Base-by-base conservation (phyloP, 2,113 vertebrate species). In the Tringa solitaria region DNA sequence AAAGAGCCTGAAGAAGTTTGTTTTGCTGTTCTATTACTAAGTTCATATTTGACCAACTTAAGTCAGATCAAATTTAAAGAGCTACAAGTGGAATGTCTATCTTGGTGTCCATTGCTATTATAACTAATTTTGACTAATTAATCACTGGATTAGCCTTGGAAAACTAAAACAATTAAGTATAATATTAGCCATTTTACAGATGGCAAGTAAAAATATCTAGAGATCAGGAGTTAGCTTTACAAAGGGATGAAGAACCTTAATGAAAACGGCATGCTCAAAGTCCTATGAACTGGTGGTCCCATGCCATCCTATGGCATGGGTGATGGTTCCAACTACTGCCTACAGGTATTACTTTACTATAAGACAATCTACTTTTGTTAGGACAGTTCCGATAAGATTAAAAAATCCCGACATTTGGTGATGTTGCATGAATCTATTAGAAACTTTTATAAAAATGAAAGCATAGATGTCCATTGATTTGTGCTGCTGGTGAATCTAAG, bases 21-120 rank as follows among this genome's bases (percentile, higher is more conserved):
- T 56, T 96, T 89, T 93, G 70, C 45, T 90, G 48, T 84, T 93
- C 80, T 64, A n/a, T 33, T 80, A 67, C 27, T 53, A 86, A 83
- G n/a, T 75, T 93, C 60, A 21, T 84, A 95, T 93, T 60, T 95
- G 83, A 84, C 27, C 61, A 84, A 53, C 43, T 89, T 61, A 48
- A 2, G 10, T n/a, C 39, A 60, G 48, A 68, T 45, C 20, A 80
- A 54, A 95, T 78, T 84, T 90, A 75, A 94, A 92, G 46, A 88
- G 43, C 16, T 92, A 56, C n/a, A 28, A 2, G 27, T 35, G 35
- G 24, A 92, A 86, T 24, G 30, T 48, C 43, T 74, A 88, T 43
- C 39, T 83, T 80, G 78, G 10, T n/a, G 50, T 53, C 41, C n/a
- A 70, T 5, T 94, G 75, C 45, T 91, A 74, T 33, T 80, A 4